Evolutionary conservation across 2,797 vertebrate genomes (phyloP), one percentile per base, ranked within the genome.

Genomic region (Ambastaia sidthimunki): DNA sequence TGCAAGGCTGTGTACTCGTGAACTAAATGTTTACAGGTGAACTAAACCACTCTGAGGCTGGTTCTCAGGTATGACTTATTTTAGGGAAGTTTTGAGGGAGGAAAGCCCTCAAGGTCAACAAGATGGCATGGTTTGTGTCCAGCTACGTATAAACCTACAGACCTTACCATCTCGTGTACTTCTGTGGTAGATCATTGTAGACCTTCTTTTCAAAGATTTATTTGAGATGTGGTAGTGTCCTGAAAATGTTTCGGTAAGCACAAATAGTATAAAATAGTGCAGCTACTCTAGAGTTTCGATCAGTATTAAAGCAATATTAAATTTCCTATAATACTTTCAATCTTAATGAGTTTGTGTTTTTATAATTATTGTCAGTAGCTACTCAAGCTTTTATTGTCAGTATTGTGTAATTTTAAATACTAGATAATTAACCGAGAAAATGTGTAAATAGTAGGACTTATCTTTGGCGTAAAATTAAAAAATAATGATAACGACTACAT

Each of bases 1-100:
- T 98, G 90, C 97, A 97, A 67, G 98, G 97, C 60, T 98, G 96
- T 0, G 97, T 99, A 83, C 91, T 99, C 86, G 98, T 99, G 76
- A 99, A 98, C 91, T 99, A 92, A 94, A 87, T 75, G 76, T 76
- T 73, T 81, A 84, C 31, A 23, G 28, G 50, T 63, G 62, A 73
- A 84, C 18, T 4, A 28, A 86, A 82, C 84, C 78, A 87, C 73
- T 82, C 86, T 76, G 88, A 89, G 89, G 88, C 82, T 84, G 82
- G 80, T 48, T 80, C 82, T 81, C 82, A 82, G 80, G 66, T 55
- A 47, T 16, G 16, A 63, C 15, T 31, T 25, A 16, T 62, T 62
- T 28, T 83, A 87, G 55, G 34, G 47, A 62, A 34, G 47, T 47
- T 41, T 34, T 57, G 88, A 57, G 0, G 80, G 81, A 34, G 87